Conservation (phyloP, 53 echinoderm and acorn worm species). For the Stichopus horrens region DNA sequence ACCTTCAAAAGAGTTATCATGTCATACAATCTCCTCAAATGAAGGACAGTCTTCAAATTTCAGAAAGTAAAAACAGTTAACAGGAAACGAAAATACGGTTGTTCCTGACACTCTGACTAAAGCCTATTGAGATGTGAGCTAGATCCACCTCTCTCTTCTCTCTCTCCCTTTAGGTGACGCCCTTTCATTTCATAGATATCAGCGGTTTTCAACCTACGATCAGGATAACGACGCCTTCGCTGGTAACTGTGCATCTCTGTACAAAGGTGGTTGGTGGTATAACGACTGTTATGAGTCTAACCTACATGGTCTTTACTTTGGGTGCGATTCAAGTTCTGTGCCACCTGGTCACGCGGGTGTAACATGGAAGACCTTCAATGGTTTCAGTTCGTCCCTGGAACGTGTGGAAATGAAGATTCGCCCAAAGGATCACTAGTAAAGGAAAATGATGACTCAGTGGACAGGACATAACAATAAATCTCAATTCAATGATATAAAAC, state of each 20-base stretch:
- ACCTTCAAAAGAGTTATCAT: too few species aligned
- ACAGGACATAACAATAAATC: too few species aligned
- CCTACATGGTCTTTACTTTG: constrained; percentile 2
- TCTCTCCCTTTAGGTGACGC: not conserved
- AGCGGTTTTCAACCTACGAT: constrained; percentile 15
- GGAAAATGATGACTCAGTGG: not conserved
- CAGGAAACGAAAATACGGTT: too few species aligned
- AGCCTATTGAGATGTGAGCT: not conserved
- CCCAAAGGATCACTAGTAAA: not conserved
- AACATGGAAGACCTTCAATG: not conserved
- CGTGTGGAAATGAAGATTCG: constrained; percentile 21
- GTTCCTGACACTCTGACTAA: too few species aligned
- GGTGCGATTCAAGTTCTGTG: not conserved
- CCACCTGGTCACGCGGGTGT: constrained; percentile 21
- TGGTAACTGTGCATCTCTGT: constrained; percentile 18
- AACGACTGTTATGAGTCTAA: constrained; percentile 18
- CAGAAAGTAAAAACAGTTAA: too few species aligned
- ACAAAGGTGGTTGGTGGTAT: constrained; percentile 34
- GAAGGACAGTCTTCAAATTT: too few species aligned
- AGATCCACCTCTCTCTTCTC: not conserved
- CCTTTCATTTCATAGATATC: not conserved
- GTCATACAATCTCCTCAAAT: too few species aligned
- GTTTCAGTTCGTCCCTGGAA: not conserved
- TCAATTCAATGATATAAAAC: too few species aligned
- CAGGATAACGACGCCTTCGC: not conserved